Base-by-base conservation (phyloP, 2,888 invertebrate genomes). In the Microchrysa polita region DNA sequence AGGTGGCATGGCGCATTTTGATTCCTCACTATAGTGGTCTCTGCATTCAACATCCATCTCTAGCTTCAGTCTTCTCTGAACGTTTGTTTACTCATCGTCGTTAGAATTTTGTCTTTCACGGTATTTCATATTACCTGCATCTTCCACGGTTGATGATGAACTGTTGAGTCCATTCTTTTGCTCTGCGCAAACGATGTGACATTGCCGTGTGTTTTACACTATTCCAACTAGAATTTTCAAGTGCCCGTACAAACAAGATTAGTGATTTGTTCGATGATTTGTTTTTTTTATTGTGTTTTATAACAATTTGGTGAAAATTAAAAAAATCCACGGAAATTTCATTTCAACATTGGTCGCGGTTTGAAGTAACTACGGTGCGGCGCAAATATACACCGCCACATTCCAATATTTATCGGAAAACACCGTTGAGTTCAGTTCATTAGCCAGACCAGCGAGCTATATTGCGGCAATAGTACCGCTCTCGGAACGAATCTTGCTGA, bases 71-170 rank as follows among this genome's bases (percentile, higher is more conserved):
- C 69, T 69, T 69, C 55, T 57, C 57, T 42, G 57, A 55, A 16
- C 55, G 23, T 69, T 69, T 69, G 69, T 69, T 69, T 69, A 55
- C 69, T 69, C 57, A 69, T 18, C 40, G 34, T 57, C 69, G 52
- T 22, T n/a, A n/a, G n/a, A 40, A n/a, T 23, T 27, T 40, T 22
- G 65, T 48, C 14, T 23, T 27, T 18, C 44, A n/a, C 65, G 20
- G 65, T 44, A 20, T 65, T 5, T n/a, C n/a, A n/a, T n/a, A n/a
- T 48, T 48, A 65, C 65, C 48, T 65, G 65, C 1, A 5, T 34
- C 34, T 44, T 65, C 22, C 4, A 65, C 23, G 40, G 61, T 34
- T 61, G 61, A 10, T 61, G 61, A 10, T 12, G 14, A 61, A 61
- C 65, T 65, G 20, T 16, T 61, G 16, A 5, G 42, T 44, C 65